Base-by-base conservation (phyloP, 2,888 invertebrate species). In the Drosophila austrosaltans region DNA sequence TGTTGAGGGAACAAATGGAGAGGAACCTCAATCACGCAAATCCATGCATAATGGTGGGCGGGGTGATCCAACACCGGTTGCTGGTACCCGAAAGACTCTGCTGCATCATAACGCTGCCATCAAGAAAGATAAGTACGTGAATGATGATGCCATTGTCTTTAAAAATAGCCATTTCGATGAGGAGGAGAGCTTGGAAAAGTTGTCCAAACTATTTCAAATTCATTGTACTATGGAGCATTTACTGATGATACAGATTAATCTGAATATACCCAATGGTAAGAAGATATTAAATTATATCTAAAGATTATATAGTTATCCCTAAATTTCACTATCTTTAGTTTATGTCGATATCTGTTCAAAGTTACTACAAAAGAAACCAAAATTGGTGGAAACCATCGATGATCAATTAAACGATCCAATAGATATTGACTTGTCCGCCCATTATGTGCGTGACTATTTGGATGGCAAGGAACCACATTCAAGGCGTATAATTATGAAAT, bases 181-280 rank as follows among this genome's bases (percentile, higher is more conserved):
- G 60, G 63, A 69, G 0, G 89, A 91, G 39, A 88, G 89, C 30
- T 82, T 88, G 48, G 71, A 68, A 12, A 81, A 81, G 10, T 62
- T 92, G n/a, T 87, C 91, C 0, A 90, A 90, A 64, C 63, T 92
- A 2, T 79, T 91, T 20, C 92, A 92, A 81, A 89, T 92, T 8
- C 92, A 92, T 68, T 89, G 91, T 58, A 85, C 90, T 0, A 59
- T 92, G 63, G 92, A 92, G 69, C 92, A 92, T 77, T 70, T 92
- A 8, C 44, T 92, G 16, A 82, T 91, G 88, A 90, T 92, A 48
- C 92, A 92, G 63, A 86, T 89, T 1, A 81, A 92, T 77, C 78
- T 92, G 28, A 92, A 91, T 82, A 74, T 92, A 40, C 88, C 87
- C 40, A 90, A 85, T 71, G 87, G 92, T 92, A 20, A 48, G 44